These are phyloP conservation scores for Amorpha juglandis DNA, from an alignment of 2,888 invertebrate genomes.

Conservation along the genomic window DNA sequence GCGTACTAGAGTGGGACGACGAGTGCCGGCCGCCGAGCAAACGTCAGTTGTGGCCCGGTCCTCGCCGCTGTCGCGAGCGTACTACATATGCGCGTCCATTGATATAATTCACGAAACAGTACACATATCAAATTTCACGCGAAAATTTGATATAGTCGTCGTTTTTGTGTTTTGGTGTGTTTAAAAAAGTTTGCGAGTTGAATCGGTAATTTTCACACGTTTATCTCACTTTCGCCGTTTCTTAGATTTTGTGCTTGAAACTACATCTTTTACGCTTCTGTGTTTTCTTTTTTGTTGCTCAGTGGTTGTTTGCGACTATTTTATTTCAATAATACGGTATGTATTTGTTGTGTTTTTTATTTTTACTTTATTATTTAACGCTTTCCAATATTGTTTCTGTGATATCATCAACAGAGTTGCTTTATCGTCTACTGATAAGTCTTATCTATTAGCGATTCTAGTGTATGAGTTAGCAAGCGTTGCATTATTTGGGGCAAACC, in stretches of 20 bases:
- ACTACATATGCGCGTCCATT: slow-evolving; percentile 40
- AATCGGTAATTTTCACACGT: slow-evolving; percentile 61
- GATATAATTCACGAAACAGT: slow-evolving; percentile 54
- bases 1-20: slow-evolving; percentile 77
- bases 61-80: slow-evolving; percentile 62
- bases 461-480: slow-evolving; percentile 57
- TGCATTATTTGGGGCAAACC: slow-evolving; percentile 55
- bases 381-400: slow-evolving; percentile 50
- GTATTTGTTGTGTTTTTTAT: slow-evolving; percentile 49
- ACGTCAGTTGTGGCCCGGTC: slow-evolving; percentile 75
- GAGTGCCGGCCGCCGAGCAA: slow-evolving; percentile 58
- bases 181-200: slow-evolving; percentile 64
- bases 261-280: slow-evolving; percentile 63
- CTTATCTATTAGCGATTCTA: slow-evolving; percentile 63
- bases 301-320: slow-evolving; percentile 65
- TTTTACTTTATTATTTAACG: slow-evolving; percentile 40
- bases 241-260: slow-evolving; percentile 56
- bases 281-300: slow-evolving; percentile 69
- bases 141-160: slow-evolving; percentile 83
- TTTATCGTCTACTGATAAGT: slow-evolving; percentile 74
- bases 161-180: slow-evolving; percentile 71
- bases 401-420: slow-evolving; percentile 76
- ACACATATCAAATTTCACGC: slow-evolving; percentile 83
- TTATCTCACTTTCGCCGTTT: slow-evolving; percentile 49
- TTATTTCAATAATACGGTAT: slow-evolving; percentile 72